Base-by-base conservation (phyloP, 2,888 invertebrate species). In the Drosophila phalerata region DNA sequence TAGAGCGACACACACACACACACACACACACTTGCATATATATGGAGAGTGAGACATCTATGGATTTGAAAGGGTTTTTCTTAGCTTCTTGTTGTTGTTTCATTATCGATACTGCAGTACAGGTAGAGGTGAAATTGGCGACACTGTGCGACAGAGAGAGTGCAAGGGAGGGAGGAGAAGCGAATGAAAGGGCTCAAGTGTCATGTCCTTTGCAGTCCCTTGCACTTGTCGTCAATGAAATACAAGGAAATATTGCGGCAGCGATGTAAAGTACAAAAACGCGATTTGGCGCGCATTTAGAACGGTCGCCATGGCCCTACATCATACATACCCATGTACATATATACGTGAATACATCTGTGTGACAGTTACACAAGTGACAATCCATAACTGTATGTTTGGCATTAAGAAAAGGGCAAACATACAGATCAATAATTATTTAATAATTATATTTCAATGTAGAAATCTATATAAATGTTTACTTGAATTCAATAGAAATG, bases 201-300 rank as follows among this genome's bases (percentile, higher is more conserved):
- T 72, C 80, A 81, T 83, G 82, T 85, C 82, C 80, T 85, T 87
- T 85, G 77, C 73, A 69, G 80, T 73, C 79, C 43, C 43, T 56
- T 56, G 55, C 85, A 87, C 85, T 90, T 86, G 79, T 77, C 75
- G 80, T 69, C 66, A 70, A 72, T 55, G 65, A 73, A 74, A 65
- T 60, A 45, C 76, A 71, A 79, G 78, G 55, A 72, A 68, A 73
- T 72, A 60, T 64, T 78, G 81, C 71, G 63, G 52, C 65, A 69
- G 82, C 69, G 76, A 86, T 81, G 76, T 74, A 79, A 81, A 77
- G 60, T 68, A 69, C 69, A 73, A 78, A 87, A 88, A 77, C 85
- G 81, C 85, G 86, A 90, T 88, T 91, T 86, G 88, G 74, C 81
- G 86, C 86, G 88, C 81, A 74, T 87, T 77, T 78, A 52, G 43